Base-by-base conservation (phyloP, 2,113 vertebrate species). In the Spea multiplicata region DNA sequence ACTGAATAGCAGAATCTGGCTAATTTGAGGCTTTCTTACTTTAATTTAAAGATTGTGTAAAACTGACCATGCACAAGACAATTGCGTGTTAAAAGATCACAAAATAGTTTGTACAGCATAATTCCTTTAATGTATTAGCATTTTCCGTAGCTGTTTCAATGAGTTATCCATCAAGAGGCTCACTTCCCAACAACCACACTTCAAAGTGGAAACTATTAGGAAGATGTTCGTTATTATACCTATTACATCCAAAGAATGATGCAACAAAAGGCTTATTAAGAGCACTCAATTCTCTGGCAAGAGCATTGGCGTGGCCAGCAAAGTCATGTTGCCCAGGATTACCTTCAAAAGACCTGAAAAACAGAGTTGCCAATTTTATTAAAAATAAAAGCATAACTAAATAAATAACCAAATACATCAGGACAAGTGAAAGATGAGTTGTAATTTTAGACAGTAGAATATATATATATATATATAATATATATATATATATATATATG, bases 221-320 rank as follows among this genome's bases (percentile, higher is more conserved):
- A 2, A 7, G 6, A 44, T 6, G 4, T 3, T 17, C 16, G 12
- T 8, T 2, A 0, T 88, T 85, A 17, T 91, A 91, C 1, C 12
- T 73, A 5, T 82, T 88, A 0, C 49, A 85, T 0, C 2, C 5
- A 67, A 12, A 86, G 3, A 0, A 72, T 5, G 30, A 2, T 3
- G 0, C 0, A 30, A 83, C 12, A 57, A 86, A 78, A 0, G 0
- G 16, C 66, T 82, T 85, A 14, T 76, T 85, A 3, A 81, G 83
- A 44, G 71, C 7, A 0, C 0, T 3, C 62, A 90, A 45, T n/a
- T 66, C 53, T 0, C 66, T 5, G 0, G 8, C 66, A 3, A 89
- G 87, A 1, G 0, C 0, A 1, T 71, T 0, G 5, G 7, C n/a
- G 2, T 86, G 79, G 1, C 0, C 8, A 0, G 0, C 0, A 10